Evolutionary conservation across 2,797 vertebrate genomes (phyloP), one percentile per base, ranked within the genome.

Genomic region (Botia almorhae): DNA sequence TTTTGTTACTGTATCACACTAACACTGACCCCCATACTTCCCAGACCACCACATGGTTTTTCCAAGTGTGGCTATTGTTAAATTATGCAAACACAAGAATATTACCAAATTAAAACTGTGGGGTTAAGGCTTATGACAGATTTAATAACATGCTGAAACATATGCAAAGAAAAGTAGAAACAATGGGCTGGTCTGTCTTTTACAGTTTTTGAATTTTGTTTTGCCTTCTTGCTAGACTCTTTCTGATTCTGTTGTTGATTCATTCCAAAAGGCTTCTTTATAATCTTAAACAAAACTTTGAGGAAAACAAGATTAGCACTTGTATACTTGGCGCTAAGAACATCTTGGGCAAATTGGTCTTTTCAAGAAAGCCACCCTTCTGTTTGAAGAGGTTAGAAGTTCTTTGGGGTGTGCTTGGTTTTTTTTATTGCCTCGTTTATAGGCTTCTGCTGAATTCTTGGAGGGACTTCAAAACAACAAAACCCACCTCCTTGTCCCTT

Each of bases 391-490:
- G 72, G 75, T 84, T 83, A 71, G 84, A 67, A 81, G 74, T 84
- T 84, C 78, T 82, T 84, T 29, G 60, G 81, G 78, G 76, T 85
- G 75, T 85, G 82, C 90, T 88, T 78, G 36, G 69, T 85, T 84
- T 92, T 73, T 43, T 86, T 94, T 94, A 93, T 93, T 91, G 91
- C 91, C 89, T 87, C 87, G 87, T 91, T 94, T 93, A 94, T 93
- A 89, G 93, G 91, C 89, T 89, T 92, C 89, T 90, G 91, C 89
- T 86, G 91, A 90, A 92, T 94, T 93, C 92, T 93, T 93, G 92
- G 90, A 92, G 91, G 89, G 86, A 93, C 93, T 93, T 94, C 91
- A 93, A 93, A 94, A 94, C 92, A 93, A 90, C 91, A 91, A 91
- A 91, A 91, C 85, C 88, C 89, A 83, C 92, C 89, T 88, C 86